These are phyloP conservation scores for Mycetomoellerius zeteki DNA, from an alignment of 1,140 invertebrate genomes.

Conservation along the genomic window DNA sequence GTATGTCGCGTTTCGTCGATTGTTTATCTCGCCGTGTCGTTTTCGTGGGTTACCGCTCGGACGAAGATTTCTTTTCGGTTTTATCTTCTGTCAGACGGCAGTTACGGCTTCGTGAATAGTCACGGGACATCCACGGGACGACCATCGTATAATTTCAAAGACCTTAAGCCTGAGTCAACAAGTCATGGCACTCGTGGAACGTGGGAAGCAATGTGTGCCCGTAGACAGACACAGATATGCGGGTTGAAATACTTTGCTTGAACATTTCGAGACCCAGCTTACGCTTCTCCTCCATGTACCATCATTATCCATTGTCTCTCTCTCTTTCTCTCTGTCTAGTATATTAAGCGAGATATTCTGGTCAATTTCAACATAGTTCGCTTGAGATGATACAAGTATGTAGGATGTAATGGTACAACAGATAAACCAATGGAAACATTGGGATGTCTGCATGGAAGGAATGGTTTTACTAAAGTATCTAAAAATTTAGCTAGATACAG, in stretches of 20 bases:
- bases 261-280: constrained; percentile 58
- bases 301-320: not conserved
- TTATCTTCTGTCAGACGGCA: constrained; percentile 46
- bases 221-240: constrained; percentile 59
- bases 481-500: too few species aligned
- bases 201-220: constrained; percentile 66
- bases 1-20: constrained; percentile 30
- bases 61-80: constrained; percentile 55
- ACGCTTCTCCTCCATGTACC: not conserved
- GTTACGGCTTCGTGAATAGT: constrained; percentile 71
- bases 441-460: too few species aligned
- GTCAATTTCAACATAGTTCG: constrained; percentile 1
- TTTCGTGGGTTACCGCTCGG: constrained; percentile 51
- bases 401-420: not conserved
- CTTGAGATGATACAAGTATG: constrained; percentile 16
- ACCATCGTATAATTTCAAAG: constrained; percentile 75
- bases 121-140: constrained; percentile 59
- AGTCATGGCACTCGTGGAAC: constrained; percentile 61
- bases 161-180: constrained; percentile 76
- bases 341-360: not conserved
- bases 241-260: constrained; percentile 53
- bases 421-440: not conserved
- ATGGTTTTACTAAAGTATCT: too few species aligned
- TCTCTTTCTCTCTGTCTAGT: not conserved
- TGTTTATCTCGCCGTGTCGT: constrained; percentile 54